Evolutionary conservation across 92 coral and sea anemone genomes (phyloP).

Genomic region (Blastomussa wellsi): DNA sequence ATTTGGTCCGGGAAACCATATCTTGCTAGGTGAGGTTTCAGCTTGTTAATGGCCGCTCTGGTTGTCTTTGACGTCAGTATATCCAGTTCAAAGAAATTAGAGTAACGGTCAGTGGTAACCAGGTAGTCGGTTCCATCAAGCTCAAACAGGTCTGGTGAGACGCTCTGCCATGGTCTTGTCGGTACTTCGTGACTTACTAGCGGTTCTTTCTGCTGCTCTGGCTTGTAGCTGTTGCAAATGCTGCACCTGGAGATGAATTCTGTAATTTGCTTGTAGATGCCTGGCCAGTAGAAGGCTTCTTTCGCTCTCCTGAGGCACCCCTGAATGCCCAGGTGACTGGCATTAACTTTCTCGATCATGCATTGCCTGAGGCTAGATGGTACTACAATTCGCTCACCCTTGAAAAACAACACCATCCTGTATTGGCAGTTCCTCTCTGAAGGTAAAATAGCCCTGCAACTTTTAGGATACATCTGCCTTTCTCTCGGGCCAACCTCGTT

Average conservation of each 20-base stretch:
- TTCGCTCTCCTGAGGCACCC: conserved; percentile 38
- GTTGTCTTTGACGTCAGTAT: conserved; percentile 9
- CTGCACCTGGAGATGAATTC: conserved; percentile 28
- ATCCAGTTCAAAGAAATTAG: conserved; percentile 39
- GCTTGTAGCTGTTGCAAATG: conserved; percentile 32
- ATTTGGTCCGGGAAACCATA: conserved; percentile 38
- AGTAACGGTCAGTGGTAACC: conserved; percentile 46
- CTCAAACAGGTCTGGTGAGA: conserved; percentile 37
- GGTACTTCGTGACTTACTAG: conserved; percentile 19
- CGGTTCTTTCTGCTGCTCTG: conserved; percentile 46
- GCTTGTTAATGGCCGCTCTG: conserved; percentile 35
- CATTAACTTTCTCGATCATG: too few species aligned
- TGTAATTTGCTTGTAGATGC: conserved; percentile 31
- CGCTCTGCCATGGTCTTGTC: conserved; percentile 49
- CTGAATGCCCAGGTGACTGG: conserved; percentile 3
- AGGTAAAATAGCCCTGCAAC: conserved; percentile 20
- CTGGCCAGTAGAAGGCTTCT: conserved; percentile 46
- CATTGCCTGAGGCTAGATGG: conserved; percentile 1
- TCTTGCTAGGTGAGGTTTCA: conserved; percentile 18
- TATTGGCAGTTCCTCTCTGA: conserved; percentile 29
- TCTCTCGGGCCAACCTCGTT: conserved; percentile 45
- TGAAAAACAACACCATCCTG: conserved; percentile 35
- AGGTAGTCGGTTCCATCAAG: conserved; percentile 25
- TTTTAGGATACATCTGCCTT: conserved; percentile 7
- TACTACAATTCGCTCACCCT: conserved; percentile 44